Evolutionary conservation across 2,113 vertebrate species (phyloP).

Genomic region (Albula glossodonta): DNA sequence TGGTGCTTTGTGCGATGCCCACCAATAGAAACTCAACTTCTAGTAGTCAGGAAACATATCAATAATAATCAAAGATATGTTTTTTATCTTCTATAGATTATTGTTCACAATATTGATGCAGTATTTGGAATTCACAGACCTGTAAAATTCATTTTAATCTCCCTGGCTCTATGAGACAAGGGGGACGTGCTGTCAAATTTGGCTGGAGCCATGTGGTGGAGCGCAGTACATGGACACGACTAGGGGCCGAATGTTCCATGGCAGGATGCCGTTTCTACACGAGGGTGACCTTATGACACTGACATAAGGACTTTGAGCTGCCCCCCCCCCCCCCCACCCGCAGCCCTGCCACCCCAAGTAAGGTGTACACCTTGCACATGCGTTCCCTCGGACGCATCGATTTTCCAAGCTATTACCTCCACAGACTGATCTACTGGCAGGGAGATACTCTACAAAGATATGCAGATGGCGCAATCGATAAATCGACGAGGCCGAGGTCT

Average conservation of each 20-base stretch:
- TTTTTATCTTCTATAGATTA: no score
- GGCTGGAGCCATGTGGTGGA: constrained; percentile 22
- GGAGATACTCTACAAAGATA: constrained; percentile 78
- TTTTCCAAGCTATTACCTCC: constrained; percentile 74
- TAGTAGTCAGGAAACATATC: constrained; percentile 52
- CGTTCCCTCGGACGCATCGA: constrained; percentile 68
- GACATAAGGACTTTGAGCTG: no score
- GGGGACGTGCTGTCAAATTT: constrained; percentile 42
- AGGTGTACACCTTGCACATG: background rate
- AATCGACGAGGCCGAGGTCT: constrained; percentile 70
- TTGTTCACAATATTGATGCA: constrained; percentile 66
- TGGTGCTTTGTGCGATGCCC: no score
- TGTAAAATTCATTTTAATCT: constrained; percentile 75
- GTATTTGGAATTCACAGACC: constrained; percentile 74
- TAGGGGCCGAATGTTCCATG: background rate
- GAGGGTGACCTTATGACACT: no score
- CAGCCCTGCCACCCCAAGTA: background rate
- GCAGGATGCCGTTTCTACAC: background rate
- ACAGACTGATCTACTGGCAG: constrained; percentile 69
- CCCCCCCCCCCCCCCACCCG: background rate
- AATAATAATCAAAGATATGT: constrained; percentile 41
- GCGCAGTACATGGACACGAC: background rate
- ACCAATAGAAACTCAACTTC: no score
- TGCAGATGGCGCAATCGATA: constrained; percentile 74
- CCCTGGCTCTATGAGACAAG: constrained; percentile 70